Conservation (phyloP, 2,888 invertebrate genomes). For the Stenichneumon culpator region DNA sequence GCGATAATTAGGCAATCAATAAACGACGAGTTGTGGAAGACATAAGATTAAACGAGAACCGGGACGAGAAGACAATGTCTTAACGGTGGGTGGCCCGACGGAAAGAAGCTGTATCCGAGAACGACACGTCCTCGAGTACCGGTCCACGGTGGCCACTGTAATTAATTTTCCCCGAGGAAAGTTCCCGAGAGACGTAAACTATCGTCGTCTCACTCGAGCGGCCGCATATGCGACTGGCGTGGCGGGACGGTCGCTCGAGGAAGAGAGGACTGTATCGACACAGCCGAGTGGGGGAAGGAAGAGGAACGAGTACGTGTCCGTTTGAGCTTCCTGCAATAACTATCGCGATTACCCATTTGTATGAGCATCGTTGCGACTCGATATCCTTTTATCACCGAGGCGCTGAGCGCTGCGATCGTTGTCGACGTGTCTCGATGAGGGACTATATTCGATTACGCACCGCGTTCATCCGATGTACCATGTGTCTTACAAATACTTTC, state of each 20-base stretch:
- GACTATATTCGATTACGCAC: too few species aligned
- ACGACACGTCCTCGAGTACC: not conserved
- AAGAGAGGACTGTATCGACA: not conserved
- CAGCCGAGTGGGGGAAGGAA: constrained; percentile 66
- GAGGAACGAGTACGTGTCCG: constrained; percentile 69
- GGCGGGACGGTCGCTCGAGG: not conserved
- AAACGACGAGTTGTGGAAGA: constrained; percentile 32
- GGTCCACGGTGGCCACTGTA: not conserved
- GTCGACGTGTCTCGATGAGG: not conserved
- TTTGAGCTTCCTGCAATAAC: constrained; percentile 69
- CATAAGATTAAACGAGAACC: constrained; percentile 28
- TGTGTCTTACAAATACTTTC: too few species aligned
- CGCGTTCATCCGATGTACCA: too few species aligned
- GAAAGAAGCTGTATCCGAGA: constrained; percentile 10
- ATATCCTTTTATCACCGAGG: constrained; percentile 69
- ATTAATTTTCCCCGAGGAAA: too few species aligned
- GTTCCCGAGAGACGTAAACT: too few species aligned
- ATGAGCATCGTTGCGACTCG: constrained; percentile 66
- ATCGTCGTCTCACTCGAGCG: too few species aligned
- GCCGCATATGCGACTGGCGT: not conserved
- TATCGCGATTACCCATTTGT: constrained; percentile 66
- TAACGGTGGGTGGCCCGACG: constrained; percentile 45
- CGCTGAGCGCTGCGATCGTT: constrained; percentile 34
- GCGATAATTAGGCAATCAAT: constrained; percentile 32
- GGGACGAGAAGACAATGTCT: not conserved